Conservation (phyloP, 2,113 vertebrate genomes). For the Hiodon alosoides region DNA sequence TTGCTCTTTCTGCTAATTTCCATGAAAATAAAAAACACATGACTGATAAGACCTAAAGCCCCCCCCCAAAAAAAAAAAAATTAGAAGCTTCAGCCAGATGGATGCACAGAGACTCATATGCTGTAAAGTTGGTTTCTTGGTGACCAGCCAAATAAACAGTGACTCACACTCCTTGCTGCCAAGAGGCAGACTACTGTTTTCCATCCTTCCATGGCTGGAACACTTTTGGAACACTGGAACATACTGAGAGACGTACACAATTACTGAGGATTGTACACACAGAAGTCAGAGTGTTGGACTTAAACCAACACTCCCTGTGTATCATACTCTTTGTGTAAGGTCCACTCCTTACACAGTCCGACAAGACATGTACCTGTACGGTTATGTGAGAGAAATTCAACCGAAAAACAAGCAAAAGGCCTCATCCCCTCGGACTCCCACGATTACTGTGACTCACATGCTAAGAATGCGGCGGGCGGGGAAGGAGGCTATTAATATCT, state of each 20-base stretch:
- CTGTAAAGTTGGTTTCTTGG: conserved; percentile 44
- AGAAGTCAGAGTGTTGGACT: no score
- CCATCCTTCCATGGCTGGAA: conserved; percentile 42
- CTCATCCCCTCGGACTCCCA: conserved; percentile 41
- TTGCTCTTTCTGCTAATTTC: background rate
- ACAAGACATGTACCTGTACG: no score
- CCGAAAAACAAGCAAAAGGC: conserved; percentile 57
- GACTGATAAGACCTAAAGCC: background rate
- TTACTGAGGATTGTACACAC: no score
- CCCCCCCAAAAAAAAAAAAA: background rate
- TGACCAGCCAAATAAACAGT: conserved; percentile 59
- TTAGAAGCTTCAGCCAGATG: background rate
- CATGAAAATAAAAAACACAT: background rate
- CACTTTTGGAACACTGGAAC: background rate
- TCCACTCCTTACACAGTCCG: no score
- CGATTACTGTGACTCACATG: conserved; percentile 60
- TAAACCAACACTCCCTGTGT: background rate
- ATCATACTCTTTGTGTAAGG: background rate
- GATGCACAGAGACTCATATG: conserved; percentile 22
- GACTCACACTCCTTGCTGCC: conserved; percentile 58
- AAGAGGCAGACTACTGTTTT: conserved; percentile 61
- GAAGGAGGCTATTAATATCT: conserved; percentile 68
- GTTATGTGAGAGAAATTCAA: conserved; percentile 47
- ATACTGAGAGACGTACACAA: background rate
- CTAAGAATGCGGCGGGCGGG: conserved; percentile 63